These are phyloP conservation scores for Sarcophaga peregrina DNA, from an alignment of 1,140 invertebrate species.

Conservation along the genomic window DNA sequence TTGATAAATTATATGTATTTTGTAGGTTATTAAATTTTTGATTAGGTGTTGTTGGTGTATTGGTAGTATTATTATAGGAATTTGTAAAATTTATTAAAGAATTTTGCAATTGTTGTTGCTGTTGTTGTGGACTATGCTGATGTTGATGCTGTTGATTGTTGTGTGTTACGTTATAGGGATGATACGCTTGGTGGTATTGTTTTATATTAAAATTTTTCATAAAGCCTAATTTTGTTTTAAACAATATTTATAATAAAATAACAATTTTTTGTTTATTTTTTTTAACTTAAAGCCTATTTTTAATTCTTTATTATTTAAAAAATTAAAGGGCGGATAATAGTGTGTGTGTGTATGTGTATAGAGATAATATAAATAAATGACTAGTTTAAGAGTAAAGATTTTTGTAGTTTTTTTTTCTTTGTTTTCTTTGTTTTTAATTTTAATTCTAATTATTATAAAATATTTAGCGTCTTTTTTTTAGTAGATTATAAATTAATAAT, in stretches of 20 bases:
- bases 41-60: conserved; percentile 33
- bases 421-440: too few relatives aligned
- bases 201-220: conserved; percentile 44
- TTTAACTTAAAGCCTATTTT: background rate
- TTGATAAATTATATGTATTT: conserved; percentile 39
- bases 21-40: conserved; percentile 26
- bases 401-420: too few relatives aligned
- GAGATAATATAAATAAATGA: conserved; percentile 13
- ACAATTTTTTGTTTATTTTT: background rate
- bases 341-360: background rate
- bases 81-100: background rate
- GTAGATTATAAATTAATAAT: too few relatives aligned
- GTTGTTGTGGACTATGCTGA: conserved; percentile 49
- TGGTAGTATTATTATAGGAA: background rate
- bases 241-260: background rate
- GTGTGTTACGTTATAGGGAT: conserved; percentile 43
- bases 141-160: conserved; percentile 47
- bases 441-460: too few relatives aligned
- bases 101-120: conserved; percentile 38
- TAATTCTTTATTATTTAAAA: background rate
- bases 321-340: conserved; percentile 31
- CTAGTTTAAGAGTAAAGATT: background rate
- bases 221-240: conserved; percentile 26
- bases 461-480: conserved; percentile 5
- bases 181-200: conserved; percentile 41